Base-by-base conservation (phyloP, 64 coral and sea anemone species). In the Pachyseris speciosa region DNA sequence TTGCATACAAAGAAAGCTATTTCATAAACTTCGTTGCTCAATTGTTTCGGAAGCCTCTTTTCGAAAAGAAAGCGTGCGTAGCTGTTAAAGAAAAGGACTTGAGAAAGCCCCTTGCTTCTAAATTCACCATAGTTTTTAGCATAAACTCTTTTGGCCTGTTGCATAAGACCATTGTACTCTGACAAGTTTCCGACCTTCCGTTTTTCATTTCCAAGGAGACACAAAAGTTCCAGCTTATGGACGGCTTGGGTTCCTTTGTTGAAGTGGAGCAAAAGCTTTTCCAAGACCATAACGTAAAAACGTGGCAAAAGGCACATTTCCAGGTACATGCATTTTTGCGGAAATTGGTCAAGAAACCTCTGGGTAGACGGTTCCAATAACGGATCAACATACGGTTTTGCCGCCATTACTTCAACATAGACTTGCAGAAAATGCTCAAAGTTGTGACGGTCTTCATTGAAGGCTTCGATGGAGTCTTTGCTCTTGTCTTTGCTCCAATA, bases 401-500 rank as follows among this genome's bases (percentile, higher is more conserved):
- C 30, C 36, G 83, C 25, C 29, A 16, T 68, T 17, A 12, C 29
- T 59, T 31, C 0, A 61, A 38, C 53, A 15, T 59, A 75, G 5
- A 38, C 32, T 7, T 88, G 28, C 15, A 74, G 39, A 25, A 67
- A 52, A 88, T 75, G 36, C 53, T 91, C 88, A 17, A 91, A 69
- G 28, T 91, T 78, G 37, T 72, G 65, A 44, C 89, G 53, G 50
- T 91, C 64, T 44, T 45, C 59, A 58, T 74, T 84, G 25, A 91
- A 91, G 36, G 41, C 25, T 32, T 80, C 49, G 22, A 94, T 61
- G 24, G 91, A 72, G 31, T 80, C 33, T 27, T 71, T 94, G 65
- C 84, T 88, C 16, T 79, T 45, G 65, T 94, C 84, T 49, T 74
- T 88, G 20, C 60, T 80, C 84, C 85, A 94, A 50, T 81, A 88